phyloP scores from a whole-genome alignment of 2,888 invertebrate genomes.

The Ptychoptera contaminata region DNA sequence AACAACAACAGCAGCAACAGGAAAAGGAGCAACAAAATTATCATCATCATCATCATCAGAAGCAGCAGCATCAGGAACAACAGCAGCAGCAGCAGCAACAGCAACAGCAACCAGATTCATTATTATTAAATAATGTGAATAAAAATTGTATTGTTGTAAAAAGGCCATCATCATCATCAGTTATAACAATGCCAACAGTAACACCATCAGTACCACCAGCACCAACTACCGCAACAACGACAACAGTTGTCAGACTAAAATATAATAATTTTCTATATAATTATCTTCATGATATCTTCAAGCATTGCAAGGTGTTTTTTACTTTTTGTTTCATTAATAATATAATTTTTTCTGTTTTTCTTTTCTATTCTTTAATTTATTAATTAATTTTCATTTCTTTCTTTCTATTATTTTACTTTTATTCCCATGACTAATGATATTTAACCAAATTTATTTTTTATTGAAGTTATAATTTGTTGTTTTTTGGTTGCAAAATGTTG shows the following conservation, averaged over 20 bases:
- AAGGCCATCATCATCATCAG: too few species aligned
- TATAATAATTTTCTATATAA: too few species aligned
- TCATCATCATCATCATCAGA: slow-evolving; percentile 2
- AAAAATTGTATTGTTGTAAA: not conserved
- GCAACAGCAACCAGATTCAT: slow-evolving; percentile 9
- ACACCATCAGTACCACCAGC: not conserved
- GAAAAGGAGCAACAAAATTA: slow-evolving; percentile 1
- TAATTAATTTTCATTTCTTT: too few species aligned
- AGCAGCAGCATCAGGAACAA: slow-evolving; percentile 2
- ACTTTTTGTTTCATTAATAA: not conserved
- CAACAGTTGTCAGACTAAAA: slow-evolving; percentile 8
- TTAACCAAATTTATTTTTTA: too few species aligned
- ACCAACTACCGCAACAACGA: not conserved
- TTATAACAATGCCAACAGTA: slow-evolving; percentile 8
- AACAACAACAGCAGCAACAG: slow-evolving; percentile 21
- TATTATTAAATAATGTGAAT: slow-evolving; percentile 2
- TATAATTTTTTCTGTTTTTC: not conserved
- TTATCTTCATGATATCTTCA: not conserved
- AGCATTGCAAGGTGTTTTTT: slow-evolving; percentile 1
- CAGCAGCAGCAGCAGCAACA: slow-evolving; percentile 1
- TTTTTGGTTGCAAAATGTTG: too few species aligned
- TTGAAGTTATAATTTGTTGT: too few species aligned
- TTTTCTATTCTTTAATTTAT: not conserved
- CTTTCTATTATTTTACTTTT: too few species aligned
- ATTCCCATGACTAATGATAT: too few species aligned